Base-by-base conservation (phyloP, 2,797 vertebrate genomes). In the Furcifer pardalis region DNA sequence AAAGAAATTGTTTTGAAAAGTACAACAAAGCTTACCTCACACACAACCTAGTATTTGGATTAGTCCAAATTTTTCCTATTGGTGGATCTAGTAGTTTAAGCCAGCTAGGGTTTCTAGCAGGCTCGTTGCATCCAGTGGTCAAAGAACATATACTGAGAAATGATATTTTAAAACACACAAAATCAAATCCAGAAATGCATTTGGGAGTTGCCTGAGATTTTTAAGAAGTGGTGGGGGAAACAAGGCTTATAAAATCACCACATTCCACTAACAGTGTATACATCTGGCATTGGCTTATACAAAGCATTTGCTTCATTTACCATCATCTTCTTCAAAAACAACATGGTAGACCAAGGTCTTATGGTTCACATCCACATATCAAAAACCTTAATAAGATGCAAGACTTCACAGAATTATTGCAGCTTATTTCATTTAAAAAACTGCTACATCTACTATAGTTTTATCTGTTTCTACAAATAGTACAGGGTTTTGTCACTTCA, bases 11-110 rank as follows among this genome's bases (percentile, higher is more conserved):
- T 79, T 80, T 12, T 75, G 49, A 75, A 46, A 35, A 40, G 32
- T 76, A 42, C 62, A 86, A 59, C 59, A 71, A 71, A 62, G 66
- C 56, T 86, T 71, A 63, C 84, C 65, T 82, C 79, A 74, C 32
- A 72, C 42, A n/a, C 56, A 63, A 73, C 5, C 68, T 37, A 32
- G 56, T 82, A 30, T 69, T 79, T 79, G 44, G 63, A 32, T 42
- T 27, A 49, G 71, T 68, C 23, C 1, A 42, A 56, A 72, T 52
- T 1, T 23, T 63, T 81, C 1, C 60, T 81, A 66, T 86, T 56
- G 1, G 78, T 19, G 9, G 59, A n/a, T 4, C 80, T 72, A 49
- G 46, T 15, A 49, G 46, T 15, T 7, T 8, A 8, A 89, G 37
- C 71, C 1, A 79, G 66, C 46, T 23, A 23, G 52, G 42, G 42